Conservation (phyloP, 2,797 vertebrate species). For the Acanthiza pusilla region DNA sequence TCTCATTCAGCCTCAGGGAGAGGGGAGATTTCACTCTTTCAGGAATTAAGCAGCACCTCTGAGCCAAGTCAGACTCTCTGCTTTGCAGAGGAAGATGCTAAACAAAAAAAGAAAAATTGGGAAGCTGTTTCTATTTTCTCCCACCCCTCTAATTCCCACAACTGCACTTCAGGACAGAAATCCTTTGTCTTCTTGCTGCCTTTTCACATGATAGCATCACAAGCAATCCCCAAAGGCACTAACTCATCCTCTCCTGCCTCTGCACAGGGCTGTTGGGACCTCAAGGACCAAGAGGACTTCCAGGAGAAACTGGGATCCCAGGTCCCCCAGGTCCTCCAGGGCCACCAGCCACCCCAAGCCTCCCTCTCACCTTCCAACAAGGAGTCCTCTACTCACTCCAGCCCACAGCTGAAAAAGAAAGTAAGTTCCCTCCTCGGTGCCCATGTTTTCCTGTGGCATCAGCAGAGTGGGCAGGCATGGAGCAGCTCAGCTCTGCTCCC, state of each 20-base stretch:
- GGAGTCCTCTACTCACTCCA: conserved; percentile 85
- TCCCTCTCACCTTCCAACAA: conserved; percentile 65
- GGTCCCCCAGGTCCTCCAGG: conserved; percentile 82
- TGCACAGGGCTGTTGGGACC: conserved; percentile 77
- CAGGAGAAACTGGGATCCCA: conserved; percentile 78
- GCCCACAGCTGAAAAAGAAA: conserved; percentile 73
- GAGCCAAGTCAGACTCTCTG: not conserved
- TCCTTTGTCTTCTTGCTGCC: not conserved
- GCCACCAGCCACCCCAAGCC: conserved; percentile 76
- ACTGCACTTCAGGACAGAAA: not conserved
- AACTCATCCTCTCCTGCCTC: not conserved
- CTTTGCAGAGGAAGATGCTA: not conserved
- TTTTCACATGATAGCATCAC: not conserved
- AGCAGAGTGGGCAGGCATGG: not conserved
- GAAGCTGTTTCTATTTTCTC: not conserved
- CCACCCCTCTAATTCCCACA: not conserved
- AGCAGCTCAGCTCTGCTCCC: not conserved
- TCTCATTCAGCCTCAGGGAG: not conserved
- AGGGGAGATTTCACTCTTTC: not conserved
- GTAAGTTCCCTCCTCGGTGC: conserved; percentile 65
- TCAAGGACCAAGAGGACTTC: conserved; percentile 82
- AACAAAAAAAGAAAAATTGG: not conserved
- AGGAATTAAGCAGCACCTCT: not conserved
- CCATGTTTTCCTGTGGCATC: not conserved
- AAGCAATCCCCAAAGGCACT: not conserved